Evolutionary conservation across 2,888 invertebrate species (phyloP), one percentile per base, ranked within the genome.

Genomic region (Pterobdella sp.): DNA sequence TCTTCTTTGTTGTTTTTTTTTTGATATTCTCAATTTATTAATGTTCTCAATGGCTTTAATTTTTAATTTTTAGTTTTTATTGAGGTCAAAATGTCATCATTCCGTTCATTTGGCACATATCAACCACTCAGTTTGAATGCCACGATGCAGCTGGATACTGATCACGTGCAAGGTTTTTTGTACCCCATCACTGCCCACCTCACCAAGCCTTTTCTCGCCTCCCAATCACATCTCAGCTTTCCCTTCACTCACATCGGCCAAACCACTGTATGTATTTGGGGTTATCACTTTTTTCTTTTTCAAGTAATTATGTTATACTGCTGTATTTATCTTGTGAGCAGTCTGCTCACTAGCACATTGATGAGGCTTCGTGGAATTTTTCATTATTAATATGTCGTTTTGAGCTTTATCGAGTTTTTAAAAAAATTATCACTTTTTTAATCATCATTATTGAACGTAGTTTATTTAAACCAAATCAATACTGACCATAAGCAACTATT

Each of bases 221-320:
- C 68, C 65, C 83, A 82, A 73, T 79, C 80, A 49, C 81, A 86
- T 83, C 81, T 89, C 70, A 86, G 85, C 77, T 90, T 90, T 83
- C 90, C 90, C 4, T 83, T 90, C 37, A 90, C 90, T 0, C 90
- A 90, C 84, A 87, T 90, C 73, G 90, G 89, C 74, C 89, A 89
- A 81, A 86, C 87, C 72, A 87, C 88, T 56, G 85, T 86, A 78
- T 72, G 49, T 70, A 52, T 26, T 35, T 0, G n/a, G 35, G n/a
- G n/a, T 29, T 29, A n/a, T 26, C 1, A 71, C 26, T 63, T 72
- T 37, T 35, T 22, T 32, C n/a, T 22, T 34, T 52, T 34, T 29
- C 35, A 7, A n/a, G 10, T 18, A 42, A 14, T 42, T 7, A 18
- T 42, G 42, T 42, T 7, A 7, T 42, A 14, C 49, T 22, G 7